Evolutionary conservation across 1,140 invertebrate genomes (phyloP).

Genomic region (Dryas iulia): DNA sequence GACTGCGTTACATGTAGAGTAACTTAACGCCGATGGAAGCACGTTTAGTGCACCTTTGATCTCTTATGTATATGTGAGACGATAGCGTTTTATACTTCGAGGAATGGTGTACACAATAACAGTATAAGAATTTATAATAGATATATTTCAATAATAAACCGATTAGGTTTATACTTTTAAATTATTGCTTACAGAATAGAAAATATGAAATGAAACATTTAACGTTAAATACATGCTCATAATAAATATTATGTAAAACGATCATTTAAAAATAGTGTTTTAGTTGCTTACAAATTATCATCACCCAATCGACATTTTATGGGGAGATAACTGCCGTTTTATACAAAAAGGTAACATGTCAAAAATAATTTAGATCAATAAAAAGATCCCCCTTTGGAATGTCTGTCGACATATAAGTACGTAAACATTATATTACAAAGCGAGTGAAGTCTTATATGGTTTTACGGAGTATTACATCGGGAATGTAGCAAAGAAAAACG

Average conservation of each 20-base stretch:
- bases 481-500: too few species aligned
- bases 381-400: background rate
- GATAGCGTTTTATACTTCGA: constrained; percentile 35
- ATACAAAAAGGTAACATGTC: constrained; percentile 2
- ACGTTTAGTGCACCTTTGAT: constrained; percentile 48
- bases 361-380: constrained; percentile 2
- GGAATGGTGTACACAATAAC: constrained; percentile 15
- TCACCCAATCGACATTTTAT: background rate
- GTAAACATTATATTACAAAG: background rate
- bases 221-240: background rate
- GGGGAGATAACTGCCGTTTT: background rate
- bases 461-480: too few species aligned
- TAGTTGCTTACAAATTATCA: background rate
- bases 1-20: constrained; percentile 16
- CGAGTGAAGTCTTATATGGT: background rate
- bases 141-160: background rate
- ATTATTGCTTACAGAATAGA: background rate
- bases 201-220: background rate
- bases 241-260: background rate
- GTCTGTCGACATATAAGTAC: background rate
- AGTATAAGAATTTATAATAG: background rate
- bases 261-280: background rate
- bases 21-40: constrained; percentile 38
- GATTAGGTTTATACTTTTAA: background rate
- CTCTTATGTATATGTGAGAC: constrained; percentile 32